Conservation (phyloP, 1,140 invertebrate genomes). For the Ceratitis capitata region DNA sequence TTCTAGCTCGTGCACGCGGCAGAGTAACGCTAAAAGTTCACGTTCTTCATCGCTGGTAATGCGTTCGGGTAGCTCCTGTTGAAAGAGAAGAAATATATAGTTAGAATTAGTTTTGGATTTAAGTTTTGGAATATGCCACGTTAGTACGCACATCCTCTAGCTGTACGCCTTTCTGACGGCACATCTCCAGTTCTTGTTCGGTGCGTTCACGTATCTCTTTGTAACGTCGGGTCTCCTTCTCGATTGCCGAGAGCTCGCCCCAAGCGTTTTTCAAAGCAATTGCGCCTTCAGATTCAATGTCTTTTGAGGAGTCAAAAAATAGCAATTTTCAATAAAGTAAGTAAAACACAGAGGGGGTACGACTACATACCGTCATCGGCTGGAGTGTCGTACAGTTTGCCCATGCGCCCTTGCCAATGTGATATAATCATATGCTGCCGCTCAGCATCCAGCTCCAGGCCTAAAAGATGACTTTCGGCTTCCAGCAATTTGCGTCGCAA, state of each 20-base stretch:
- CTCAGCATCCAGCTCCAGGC: constrained; percentile 85
- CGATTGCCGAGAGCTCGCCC: constrained; percentile 83
- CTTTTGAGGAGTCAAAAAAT: constrained; percentile 40
- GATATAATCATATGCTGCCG: constrained; percentile 86
- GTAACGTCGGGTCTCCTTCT: constrained; percentile 85
- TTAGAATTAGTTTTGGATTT: background rate
- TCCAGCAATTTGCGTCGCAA: constrained; percentile 85
- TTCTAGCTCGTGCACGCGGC: constrained; percentile 89
- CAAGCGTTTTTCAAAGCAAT: constrained; percentile 84
- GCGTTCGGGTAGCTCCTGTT: constrained; percentile 81
- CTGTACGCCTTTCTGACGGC: constrained; percentile 76
- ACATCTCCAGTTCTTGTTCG: constrained; percentile 81
- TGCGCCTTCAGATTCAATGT: constrained; percentile 71
- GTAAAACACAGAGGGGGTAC: too few relatives aligned
- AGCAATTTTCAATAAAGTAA: too few relatives aligned
- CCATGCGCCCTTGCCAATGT: constrained; percentile 85
- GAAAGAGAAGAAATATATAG: background rate
- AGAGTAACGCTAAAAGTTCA: constrained; percentile 82
- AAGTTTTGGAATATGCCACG: background rate
- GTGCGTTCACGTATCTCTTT: constrained; percentile 78
- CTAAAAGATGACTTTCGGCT: constrained; percentile 83
- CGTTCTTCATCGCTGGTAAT: constrained; percentile 87
- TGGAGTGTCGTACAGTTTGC: constrained; percentile 72
- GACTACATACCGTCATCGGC: constrained; percentile 56
- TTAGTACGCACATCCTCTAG: constrained; percentile 79